Conservation (phyloP, 2,113 vertebrate genomes). For the Nannobrachium achirus region DNA sequence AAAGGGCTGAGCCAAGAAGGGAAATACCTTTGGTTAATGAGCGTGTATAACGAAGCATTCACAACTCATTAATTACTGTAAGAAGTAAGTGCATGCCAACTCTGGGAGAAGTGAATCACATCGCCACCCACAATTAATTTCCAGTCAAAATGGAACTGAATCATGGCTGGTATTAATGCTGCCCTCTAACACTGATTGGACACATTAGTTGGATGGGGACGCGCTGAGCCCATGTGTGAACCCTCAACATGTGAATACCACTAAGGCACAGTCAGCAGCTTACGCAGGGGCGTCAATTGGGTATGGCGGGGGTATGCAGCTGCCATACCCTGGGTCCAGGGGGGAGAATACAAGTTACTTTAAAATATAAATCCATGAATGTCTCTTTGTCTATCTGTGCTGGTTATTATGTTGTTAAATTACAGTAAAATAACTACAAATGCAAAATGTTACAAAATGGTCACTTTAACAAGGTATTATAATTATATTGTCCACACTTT, state of each 20-base stretch:
- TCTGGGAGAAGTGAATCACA: conserved; percentile 34
- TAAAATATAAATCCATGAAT: too few relatives aligned
- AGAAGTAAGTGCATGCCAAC: conserved; percentile 22
- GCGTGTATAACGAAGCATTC: conserved; percentile 11
- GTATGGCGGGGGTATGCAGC: too few relatives aligned
- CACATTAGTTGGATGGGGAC: conserved; percentile 24
- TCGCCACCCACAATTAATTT: conserved; percentile 8
- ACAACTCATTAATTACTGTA: conserved; percentile 42
- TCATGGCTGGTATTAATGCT: conserved; percentile 20
- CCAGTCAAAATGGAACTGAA: conserved; percentile 31
- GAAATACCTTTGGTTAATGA: neutral
- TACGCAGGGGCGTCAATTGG: too few relatives aligned
- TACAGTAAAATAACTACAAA: too few relatives aligned
- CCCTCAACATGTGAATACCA: neutral
- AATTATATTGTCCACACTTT: too few relatives aligned
- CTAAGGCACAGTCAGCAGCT: conserved; percentile 9
- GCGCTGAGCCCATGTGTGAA: conserved; percentile 6
- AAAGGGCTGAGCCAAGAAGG: conserved; percentile 24
- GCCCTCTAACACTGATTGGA: conserved; percentile 21
- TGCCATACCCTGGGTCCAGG: too few relatives aligned
- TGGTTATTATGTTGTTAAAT: too few relatives aligned
- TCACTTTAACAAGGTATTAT: too few relatives aligned
- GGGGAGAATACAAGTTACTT: too few relatives aligned
- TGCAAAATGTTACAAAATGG: too few relatives aligned
- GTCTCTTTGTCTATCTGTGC: too few relatives aligned